Conservation (phyloP, 2,888 invertebrate genomes). For the Aquatica leii region DNA sequence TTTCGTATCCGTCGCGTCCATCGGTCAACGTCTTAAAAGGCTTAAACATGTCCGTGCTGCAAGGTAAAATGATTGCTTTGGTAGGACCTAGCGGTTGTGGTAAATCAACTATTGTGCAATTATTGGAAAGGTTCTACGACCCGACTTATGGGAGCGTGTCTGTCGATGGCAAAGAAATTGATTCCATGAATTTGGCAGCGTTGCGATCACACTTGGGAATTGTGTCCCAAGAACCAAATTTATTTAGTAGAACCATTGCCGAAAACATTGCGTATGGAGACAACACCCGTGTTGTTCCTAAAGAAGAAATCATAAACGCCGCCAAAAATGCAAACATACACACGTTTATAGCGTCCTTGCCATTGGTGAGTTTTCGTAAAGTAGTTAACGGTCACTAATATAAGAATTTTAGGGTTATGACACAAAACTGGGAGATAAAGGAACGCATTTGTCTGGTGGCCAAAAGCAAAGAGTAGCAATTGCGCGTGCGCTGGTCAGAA, state of each 20-base stretch:
- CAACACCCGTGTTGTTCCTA: slow-evolving; percentile 69
- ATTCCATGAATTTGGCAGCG: slow-evolving; percentile 45
- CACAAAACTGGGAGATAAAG: slow-evolving; percentile 80
- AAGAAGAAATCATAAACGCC: slow-evolving; percentile 79
- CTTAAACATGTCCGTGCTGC: slow-evolving; percentile 68
- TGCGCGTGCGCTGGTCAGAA: slow-evolving; percentile 80
- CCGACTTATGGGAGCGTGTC: slow-evolving; percentile 70
- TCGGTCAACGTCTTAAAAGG: slow-evolving; percentile 74
- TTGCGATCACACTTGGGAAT: slow-evolving; percentile 83
- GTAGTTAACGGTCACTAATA: too few species aligned
- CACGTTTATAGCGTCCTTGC: slow-evolving; percentile 79
- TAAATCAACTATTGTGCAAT: slow-evolving; percentile 86
- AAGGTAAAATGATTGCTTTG: slow-evolving; percentile 79
- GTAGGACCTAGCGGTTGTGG: slow-evolving; percentile 88
- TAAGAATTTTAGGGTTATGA: slow-evolving; percentile 78
- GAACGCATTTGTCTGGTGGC: slow-evolving; percentile 80
- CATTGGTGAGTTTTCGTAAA: slow-evolving; percentile 68
- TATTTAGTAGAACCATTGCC: slow-evolving; percentile 87
- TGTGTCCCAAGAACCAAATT: slow-evolving; percentile 90
- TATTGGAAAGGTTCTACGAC: slow-evolving; percentile 87
- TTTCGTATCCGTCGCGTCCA: slow-evolving; percentile 80
- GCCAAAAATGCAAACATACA: slow-evolving; percentile 90
- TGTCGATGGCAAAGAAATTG: slow-evolving; percentile 50
- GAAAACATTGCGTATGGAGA: slow-evolving; percentile 95
- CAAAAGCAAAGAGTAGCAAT: slow-evolving; percentile 90